Evolutionary conservation across 2,113 vertebrate species (phyloP).

Genomic region (Rhizomys pruinosus): DNA sequence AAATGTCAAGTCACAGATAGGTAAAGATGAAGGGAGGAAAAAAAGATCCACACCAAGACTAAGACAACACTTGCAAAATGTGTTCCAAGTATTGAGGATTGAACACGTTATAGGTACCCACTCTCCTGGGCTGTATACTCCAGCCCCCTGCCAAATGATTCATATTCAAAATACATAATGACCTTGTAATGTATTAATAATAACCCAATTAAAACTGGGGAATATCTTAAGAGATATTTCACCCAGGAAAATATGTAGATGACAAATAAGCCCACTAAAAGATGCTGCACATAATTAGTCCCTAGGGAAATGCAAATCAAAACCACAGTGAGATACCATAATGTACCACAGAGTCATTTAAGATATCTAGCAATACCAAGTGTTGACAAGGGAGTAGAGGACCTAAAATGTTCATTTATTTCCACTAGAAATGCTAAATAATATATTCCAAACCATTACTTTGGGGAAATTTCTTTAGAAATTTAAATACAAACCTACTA

Average conservation of each 20-base stretch:
- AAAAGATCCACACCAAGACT: background rate
- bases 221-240: constrained; percentile 29
- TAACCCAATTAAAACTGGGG: constrained; percentile 5
- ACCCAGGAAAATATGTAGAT: background rate
- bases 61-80: constrained; percentile 13
- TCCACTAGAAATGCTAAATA: background rate
- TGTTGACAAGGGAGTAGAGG: background rate
- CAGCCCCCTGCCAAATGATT: background rate
- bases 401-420: background rate
- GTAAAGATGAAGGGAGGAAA: background rate
- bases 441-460: background rate
- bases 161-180: constrained; percentile 46
- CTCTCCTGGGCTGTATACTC: background rate
- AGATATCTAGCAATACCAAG: constrained; percentile 26
- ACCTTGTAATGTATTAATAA: constrained; percentile 33
- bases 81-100: background rate
- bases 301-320: constrained; percentile 24
- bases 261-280: background rate
- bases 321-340: background rate
- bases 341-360: background rate
- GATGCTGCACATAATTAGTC: background rate
- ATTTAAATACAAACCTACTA: constrained; percentile 27
- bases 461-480: background rate
- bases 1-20: constrained; percentile 23
- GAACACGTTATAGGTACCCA: background rate